phyloP scores from a whole-genome alignment of 1,140 invertebrate genomes.

The Gryon sp. region DNA sequence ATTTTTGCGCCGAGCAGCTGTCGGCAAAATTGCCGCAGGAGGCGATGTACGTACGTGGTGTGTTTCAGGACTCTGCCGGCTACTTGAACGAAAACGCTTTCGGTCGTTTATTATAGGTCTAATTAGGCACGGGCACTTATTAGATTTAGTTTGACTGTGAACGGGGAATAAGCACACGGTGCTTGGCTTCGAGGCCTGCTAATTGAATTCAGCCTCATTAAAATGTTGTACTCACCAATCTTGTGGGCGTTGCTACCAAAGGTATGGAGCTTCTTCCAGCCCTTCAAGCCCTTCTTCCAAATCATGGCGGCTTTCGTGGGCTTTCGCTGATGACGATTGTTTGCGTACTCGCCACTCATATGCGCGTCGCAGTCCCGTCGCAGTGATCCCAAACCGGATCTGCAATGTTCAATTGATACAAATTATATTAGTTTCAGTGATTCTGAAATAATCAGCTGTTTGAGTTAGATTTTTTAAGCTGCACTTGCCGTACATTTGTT shows the following conservation, averaged over 20 bases:
- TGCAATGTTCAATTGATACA: too few species aligned
- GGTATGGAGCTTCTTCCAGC: constrained; percentile 88
- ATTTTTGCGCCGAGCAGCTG: constrained; percentile 42
- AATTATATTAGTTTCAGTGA: too few species aligned
- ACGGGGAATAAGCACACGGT: constrained; percentile 21
- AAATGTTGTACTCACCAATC: constrained; percentile 68
- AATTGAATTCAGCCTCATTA: constrained; percentile 56
- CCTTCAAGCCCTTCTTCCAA: constrained; percentile 83
- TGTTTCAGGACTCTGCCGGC: constrained; percentile 17
- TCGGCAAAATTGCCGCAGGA: constrained; percentile 47
- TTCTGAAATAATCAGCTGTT: too few species aligned
- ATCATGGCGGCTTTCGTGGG: constrained; percentile 76
- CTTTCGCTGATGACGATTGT: constrained; percentile 67
- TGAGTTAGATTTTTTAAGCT: too few species aligned
- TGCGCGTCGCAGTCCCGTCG: constrained; percentile 69
- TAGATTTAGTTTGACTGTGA: constrained; percentile 34
- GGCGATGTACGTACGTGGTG: constrained; percentile 5
- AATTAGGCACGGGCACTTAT: constrained; percentile 54
- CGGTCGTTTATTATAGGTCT: constrained; percentile 57
- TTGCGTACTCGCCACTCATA: constrained; percentile 60
- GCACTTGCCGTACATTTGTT: too few species aligned
- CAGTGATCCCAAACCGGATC: constrained; percentile 75
- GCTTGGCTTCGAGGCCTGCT: constrained; percentile 22
- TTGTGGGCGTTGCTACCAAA: constrained; percentile 84
- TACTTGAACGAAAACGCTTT: constrained; percentile 40